Percentiles rank a stretch among this genome's conserved stretches.
phyloP scores from a whole-genome alignment of 1,140 invertebrate species.

The Drosophila pandora region DNA sequence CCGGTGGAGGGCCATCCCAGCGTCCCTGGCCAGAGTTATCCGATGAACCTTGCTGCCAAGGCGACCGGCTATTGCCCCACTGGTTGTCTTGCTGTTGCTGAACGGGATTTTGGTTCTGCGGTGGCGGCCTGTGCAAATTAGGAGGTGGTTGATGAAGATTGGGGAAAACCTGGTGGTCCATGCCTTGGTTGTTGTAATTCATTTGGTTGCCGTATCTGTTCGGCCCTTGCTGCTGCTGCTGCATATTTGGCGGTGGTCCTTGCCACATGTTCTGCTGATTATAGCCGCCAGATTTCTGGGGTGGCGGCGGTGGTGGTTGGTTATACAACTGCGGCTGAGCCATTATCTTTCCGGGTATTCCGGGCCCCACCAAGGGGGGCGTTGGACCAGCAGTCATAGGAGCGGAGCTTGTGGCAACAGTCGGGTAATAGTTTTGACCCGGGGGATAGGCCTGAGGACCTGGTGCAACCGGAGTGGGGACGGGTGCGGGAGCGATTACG shows the following conservation, averaged over 20 bases:
- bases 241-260: constrained; percentile 15
- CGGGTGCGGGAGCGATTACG: constrained; percentile 10
- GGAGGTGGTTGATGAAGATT: constrained; percentile 67
- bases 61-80: constrained; percentile 14
- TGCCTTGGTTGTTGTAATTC: constrained; percentile 14
- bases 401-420: not conserved
- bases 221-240: constrained; percentile 15
- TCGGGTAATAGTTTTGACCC: constrained; percentile 18
- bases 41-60: constrained; percentile 12
- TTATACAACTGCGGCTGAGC: constrained; percentile 75
- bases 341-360: constrained; percentile 57
- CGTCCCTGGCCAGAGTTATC: constrained; percentile 1
- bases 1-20: constrained; percentile 43
- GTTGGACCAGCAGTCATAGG: constrained; percentile 30
- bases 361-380: constrained; percentile 22
- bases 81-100: constrained; percentile 7
- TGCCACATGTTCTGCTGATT: constrained; percentile 9
- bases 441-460: constrained; percentile 48
- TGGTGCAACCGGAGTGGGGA: constrained; percentile 2
- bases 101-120: constrained; percentile 13
- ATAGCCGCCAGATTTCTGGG: constrained; percentile 32
- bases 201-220: constrained; percentile 26
- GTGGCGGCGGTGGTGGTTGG: constrained; percentile 84
- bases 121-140: constrained; percentile 16
- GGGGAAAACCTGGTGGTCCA: constrained; percentile 36